A percentile compares a stretch with the other conserved stretches of the same genome.
phyloP scores from a whole-genome alignment of 23 tunicate species.

The Phallusia fumigata region DNA sequence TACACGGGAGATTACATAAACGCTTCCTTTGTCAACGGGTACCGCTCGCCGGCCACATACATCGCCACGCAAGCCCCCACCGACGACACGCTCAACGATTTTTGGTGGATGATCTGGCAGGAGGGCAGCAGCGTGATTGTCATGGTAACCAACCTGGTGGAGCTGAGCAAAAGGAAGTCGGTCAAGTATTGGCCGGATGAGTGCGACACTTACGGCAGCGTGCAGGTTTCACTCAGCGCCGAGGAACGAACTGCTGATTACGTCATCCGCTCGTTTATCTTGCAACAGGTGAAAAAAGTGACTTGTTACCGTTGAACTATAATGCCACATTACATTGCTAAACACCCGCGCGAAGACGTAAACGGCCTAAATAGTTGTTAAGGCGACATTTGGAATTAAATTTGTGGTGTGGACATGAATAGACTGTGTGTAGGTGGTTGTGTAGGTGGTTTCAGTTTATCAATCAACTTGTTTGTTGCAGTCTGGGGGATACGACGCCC shows the following conservation, averaged over 20 bases:
- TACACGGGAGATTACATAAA: conserved; percentile 83
- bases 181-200: conserved; percentile 98
- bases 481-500: conserved; percentile 73
- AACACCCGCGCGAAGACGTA: too few species aligned
- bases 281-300: conserved; percentile 67
- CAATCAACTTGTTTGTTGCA: conserved; percentile 12
- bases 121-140: conserved; percentile 74
- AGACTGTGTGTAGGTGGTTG: too few species aligned
- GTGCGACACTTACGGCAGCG: conserved; percentile 51
- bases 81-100: conserved; percentile 66
- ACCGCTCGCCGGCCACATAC: conserved; percentile 73
- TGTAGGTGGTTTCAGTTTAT: too few species aligned
- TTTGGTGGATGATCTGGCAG: conserved; percentile 99
- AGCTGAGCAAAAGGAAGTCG: conserved; percentile 85
- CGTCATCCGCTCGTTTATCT: conserved; percentile 63
- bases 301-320: too few species aligned
- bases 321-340: too few species aligned
- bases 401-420: too few species aligned
- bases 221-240: conserved; percentile 54
- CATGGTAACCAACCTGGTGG: conserved; percentile 94
- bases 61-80: conserved; percentile 95
- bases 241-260: conserved; percentile 60
- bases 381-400: too few species aligned
- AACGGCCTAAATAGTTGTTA: too few species aligned
- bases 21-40: conserved; percentile 83